Conservation (phyloP, 2,888 invertebrate genomes). For the Cerastoderma edule region DNA sequence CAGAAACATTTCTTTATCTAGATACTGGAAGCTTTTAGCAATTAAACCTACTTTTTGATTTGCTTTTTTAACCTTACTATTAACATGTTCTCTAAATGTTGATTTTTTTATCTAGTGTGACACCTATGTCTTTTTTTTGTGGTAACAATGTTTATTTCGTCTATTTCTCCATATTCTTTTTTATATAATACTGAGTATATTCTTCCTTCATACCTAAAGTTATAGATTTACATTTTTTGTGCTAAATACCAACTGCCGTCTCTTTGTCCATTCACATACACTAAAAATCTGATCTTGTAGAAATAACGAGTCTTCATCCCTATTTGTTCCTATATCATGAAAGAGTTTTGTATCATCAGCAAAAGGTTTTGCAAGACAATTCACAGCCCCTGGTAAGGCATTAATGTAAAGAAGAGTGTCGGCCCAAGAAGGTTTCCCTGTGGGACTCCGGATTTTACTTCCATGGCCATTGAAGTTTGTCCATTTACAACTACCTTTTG, state of each 20-base stretch:
- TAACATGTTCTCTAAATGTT: background rate
- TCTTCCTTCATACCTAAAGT: background rate
- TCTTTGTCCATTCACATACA: slow-evolving; percentile 6
- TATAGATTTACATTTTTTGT: slow-evolving; percentile 16
- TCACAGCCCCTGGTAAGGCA: slow-evolving; percentile 2
- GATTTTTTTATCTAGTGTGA: background rate
- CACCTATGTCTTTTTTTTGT: slow-evolving; percentile 3
- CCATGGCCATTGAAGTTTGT: background rate
- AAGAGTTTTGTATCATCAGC: slow-evolving; percentile 17
- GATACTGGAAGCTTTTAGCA: background rate
- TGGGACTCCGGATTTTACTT: background rate
- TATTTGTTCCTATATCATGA: background rate
- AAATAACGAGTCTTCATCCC: background rate
- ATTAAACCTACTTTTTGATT: background rate
- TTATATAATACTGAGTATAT: background rate
- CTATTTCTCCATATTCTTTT: background rate
- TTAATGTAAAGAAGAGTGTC: slow-evolving; percentile 2
- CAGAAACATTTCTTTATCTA: slow-evolving; percentile 7
- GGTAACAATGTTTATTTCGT: background rate
- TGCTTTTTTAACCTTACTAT: background rate
- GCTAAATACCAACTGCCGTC: slow-evolving; percentile 18
- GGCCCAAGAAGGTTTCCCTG: background rate
- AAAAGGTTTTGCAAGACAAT: slow-evolving; percentile 4
- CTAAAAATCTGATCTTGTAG: slow-evolving; percentile 9
- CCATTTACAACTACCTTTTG: background rate